Conservation (phyloP, 2,797 vertebrate species). For the Masticophis lateralis region DNA sequence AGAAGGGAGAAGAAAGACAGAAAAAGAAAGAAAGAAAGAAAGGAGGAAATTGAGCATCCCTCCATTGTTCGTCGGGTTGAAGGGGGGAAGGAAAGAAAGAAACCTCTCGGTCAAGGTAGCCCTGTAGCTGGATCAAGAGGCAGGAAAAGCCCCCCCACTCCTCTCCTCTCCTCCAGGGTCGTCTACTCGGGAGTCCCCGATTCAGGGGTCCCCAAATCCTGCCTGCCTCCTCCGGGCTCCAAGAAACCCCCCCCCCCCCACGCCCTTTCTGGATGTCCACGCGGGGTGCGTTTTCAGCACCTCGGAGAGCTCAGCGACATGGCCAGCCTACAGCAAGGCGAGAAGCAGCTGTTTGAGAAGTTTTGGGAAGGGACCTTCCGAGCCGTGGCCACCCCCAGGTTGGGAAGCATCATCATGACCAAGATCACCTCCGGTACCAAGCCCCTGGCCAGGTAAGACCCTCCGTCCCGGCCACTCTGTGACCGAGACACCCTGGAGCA, state of each 20-base stretch:
- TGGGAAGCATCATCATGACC: slow-evolving; percentile 90
- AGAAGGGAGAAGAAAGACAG: neutral
- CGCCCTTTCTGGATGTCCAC: neutral
- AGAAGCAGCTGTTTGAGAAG: slow-evolving; percentile 98
- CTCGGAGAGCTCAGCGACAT: slow-evolving; percentile 71
- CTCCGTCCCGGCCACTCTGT: neutral
- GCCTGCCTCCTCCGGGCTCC: too few species aligned
- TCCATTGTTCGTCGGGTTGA: too few species aligned
- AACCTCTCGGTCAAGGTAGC: slow-evolving; percentile 50
- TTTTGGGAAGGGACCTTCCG: slow-evolving; percentile 97
- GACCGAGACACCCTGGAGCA: neutral
- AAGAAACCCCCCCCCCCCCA: neutral
- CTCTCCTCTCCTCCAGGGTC: neutral
- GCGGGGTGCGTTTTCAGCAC: slow-evolving; percentile 62
- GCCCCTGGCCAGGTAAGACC: slow-evolving; percentile 80
- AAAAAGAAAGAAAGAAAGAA: neutral
- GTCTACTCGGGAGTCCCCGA: slow-evolving; percentile 1
- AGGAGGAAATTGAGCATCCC: too few species aligned
- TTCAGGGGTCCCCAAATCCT: neutral
- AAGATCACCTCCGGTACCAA: slow-evolving; percentile 86
- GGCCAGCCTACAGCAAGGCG: slow-evolving; percentile 78
- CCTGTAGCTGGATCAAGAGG: neutral
- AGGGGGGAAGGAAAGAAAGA: too few species aligned
- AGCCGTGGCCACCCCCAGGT: slow-evolving; percentile 91
- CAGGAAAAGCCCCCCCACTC: slow-evolving; percentile 38